Base-by-base conservation (phyloP, 2,888 invertebrate species). In the Apamea monoglypha region DNA sequence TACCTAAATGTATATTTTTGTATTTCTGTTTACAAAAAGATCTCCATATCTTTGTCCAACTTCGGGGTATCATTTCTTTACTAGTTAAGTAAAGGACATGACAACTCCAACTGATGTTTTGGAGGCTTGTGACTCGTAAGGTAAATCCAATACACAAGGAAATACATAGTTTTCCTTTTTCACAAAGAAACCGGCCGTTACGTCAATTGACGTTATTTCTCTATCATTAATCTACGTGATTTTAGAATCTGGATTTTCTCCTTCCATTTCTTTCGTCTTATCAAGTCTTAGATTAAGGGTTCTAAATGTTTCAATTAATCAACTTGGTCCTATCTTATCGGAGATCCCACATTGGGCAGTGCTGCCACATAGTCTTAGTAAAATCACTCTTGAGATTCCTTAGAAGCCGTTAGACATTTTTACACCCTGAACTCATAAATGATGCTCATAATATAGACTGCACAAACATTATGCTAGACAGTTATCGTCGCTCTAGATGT, bases 21-120 rank as follows among this genome's bases (percentile, higher is more conserved):
- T 25, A 56, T 69, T 29, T 78, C 12, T 80, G 59, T 70, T 61
- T 70, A 50, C 18, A 61, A 61, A 80, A 59, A 50, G 2, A 29
- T 21, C 21, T 53, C 2, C 21, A 21, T 53, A 8, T 25, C 56
- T 56, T 56, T 21, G 12, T 36, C 36, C 36, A 36, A 21, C 21
- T 36, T 36, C 25, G 44, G 59, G 25, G 25, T 59, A 75, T 59
- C 74, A 59, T 44, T 75, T 72, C 2, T 12, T 56, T 25, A 56
- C 74, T 56, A n/a, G 25, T 47, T 18, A 25, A 47, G 16, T 40
- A 2, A 80, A 63, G 32, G 21, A 32, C 14, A 59, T 40, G 25
- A 32, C 29, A 29, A 21, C 10, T 47, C 50, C 40, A 72, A 80
- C n/a, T n/a, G n/a, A 72, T 36, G 32, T 21, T 80, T 74, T 50